Evolutionary conservation across 2,113 vertebrate genomes (phyloP).

Genomic region (Saguinus imperator): DNA sequence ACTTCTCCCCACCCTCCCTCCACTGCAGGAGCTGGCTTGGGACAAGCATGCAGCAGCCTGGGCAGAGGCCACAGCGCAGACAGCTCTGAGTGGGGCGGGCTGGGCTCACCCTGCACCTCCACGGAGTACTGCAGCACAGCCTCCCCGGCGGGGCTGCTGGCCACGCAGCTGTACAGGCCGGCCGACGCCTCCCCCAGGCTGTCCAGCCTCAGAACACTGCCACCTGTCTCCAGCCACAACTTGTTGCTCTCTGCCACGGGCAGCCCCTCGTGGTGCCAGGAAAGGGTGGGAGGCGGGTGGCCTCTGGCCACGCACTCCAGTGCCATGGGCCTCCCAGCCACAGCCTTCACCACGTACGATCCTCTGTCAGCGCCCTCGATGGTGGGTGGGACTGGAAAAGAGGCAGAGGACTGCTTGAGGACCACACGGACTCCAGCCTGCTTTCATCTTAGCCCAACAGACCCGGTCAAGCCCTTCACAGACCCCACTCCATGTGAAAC

Average conservation of each 20-base stretch:
- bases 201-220: slow-evolving; percentile 58
- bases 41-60: rapidly evolving
- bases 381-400: slow-evolving; percentile 72
- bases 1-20: neutral
- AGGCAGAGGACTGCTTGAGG: neutral
- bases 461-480: neutral
- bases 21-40: neutral
- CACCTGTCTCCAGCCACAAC: slow-evolving; percentile 6
- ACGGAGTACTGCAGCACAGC: slow-evolving; percentile 66
- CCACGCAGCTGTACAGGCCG: slow-evolving; percentile 79
- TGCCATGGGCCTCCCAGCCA: slow-evolving; percentile 76
- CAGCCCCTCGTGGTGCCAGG: slow-evolving; percentile 89
- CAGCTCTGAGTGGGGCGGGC: rapidly evolving
- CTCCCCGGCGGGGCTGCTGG: slow-evolving; percentile 76
- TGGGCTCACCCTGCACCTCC: slow-evolving; percentile 77
- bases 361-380: slow-evolving; percentile 62
- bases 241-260: slow-evolving; percentile 65
- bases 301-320: slow-evolving; percentile 88
- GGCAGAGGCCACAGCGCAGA: rapidly evolving
- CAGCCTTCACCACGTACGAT: slow-evolving; percentile 31
- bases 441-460: too few species aligned
- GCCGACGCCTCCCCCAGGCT: neutral
- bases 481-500: rapidly evolving
- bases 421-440: neutral
- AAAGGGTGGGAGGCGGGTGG: slow-evolving; percentile 86